Evolutionary conservation across 2,888 invertebrate genomes (phyloP), one percentile per base, ranked within the genome.

Genomic region (Eilema griseolum): DNA sequence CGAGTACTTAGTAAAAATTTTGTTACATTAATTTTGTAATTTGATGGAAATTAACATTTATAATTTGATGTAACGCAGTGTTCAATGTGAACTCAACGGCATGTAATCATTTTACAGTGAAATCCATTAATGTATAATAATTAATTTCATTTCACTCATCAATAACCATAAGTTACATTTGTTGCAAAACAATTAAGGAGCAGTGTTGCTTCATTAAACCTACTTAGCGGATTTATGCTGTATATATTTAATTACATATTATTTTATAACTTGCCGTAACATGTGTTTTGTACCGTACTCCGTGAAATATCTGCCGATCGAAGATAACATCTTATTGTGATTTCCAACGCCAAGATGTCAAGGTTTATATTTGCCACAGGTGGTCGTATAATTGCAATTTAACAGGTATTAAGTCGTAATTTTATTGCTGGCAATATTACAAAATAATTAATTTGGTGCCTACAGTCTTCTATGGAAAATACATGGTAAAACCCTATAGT

Each of bases 281-380:
- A 73, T 70, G 66, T 70, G 71, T 46, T 65, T 24, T 59, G 37
- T 57, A 71, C 37, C 57, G 65, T 69, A 81, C 84, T 83, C 74
- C 72, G 70, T 75, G 76, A 82, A 78, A 69, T 71, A 77, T 80
- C 69, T 72, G 71, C 67, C 71, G 69, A 66, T 64, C 33, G 59
- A 62, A 67, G 24, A 73, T 72, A 72, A 70, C 65, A 73, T 75
- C 73, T 75, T 76, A 75, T 77, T 80, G 75, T 76, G 77, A 76
- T 83, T 83, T 79, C 77, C 69, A 60, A 71, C 68, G 71, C 67
- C 83, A 83, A 85, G 77, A 85, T 89, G 89, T 89, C 90, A 90
- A 89, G 90, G 90, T 66, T 78, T 69, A 71, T 83, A 74, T 74
- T 72, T 71, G 68, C 69, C 63, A 66, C 62, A 65, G 71, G 71